Evolutionary conservation across 2,888 invertebrate genomes (phyloP).

Genomic region (Drosophila mayaguana): DNA sequence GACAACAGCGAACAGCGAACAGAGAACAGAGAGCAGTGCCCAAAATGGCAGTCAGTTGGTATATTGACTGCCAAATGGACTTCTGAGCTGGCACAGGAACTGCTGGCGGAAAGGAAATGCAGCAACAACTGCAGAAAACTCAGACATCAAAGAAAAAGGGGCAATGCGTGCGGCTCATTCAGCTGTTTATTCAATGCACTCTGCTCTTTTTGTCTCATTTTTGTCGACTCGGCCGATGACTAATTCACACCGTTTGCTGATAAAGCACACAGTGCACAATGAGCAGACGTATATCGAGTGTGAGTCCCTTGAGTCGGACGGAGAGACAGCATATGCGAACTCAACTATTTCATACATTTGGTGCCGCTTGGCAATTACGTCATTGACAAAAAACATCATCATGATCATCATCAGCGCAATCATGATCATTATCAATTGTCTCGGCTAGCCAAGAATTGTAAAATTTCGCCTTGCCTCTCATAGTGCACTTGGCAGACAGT

Average conservation of each 20-base stretch:
- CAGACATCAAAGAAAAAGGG: slow-evolving; percentile 34
- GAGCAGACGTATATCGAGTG: not conserved
- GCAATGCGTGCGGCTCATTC: slow-evolving; percentile 25
- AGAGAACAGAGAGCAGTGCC: slow-evolving; percentile 1
- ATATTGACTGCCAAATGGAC: slow-evolving; percentile 65
- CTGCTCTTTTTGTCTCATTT: not conserved
- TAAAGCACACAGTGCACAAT: slow-evolving; percentile 38
- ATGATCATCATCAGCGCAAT: not conserved
- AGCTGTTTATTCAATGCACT: slow-evolving; percentile 8
- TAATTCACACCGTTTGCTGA: slow-evolving; percentile 48
- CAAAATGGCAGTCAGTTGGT: slow-evolving; percentile 28
- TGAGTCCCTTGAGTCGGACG: slow-evolving; percentile 10
- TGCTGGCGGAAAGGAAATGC: slow-evolving; percentile 47
- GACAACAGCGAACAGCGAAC: slow-evolving; percentile 14
- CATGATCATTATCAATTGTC: slow-evolving; percentile 15
- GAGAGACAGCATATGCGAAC: not conserved
- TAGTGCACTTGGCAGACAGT: slow-evolving; percentile 63
- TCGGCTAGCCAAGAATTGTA: slow-evolving; percentile 17
- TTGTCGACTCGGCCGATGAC: slow-evolving; percentile 41
- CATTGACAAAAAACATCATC: slow-evolving; percentile 28
- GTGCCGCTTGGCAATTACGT: slow-evolving; percentile 46
- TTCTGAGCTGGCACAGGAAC: slow-evolving; percentile 42
- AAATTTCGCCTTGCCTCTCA: slow-evolving; percentile 30
- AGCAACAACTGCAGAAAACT: slow-evolving; percentile 38
- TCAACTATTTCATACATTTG: slow-evolving; percentile 19